These are phyloP conservation scores for Tetrax tetrax DNA, from an alignment of 2,113 vertebrate species.

Conservation along the genomic window DNA sequence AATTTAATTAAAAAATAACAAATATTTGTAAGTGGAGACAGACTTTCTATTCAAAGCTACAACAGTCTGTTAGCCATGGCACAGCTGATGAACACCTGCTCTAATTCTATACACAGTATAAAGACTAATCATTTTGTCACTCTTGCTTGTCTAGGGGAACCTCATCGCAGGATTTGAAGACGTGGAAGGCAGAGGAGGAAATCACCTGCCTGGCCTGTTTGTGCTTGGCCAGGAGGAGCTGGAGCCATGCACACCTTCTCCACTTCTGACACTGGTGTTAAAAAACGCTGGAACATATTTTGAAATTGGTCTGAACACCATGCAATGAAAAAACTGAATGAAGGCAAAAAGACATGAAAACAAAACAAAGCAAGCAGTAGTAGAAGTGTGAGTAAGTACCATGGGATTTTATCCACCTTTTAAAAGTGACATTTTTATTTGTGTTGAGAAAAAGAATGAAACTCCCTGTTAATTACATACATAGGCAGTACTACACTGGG, in stretches of 20 bases:
- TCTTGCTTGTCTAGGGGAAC: background rate
- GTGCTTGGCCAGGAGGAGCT: background rate
- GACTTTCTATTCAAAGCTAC: slow-evolving; percentile 14
- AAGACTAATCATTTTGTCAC: slow-evolving; percentile 9
- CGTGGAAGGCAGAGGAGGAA: background rate
- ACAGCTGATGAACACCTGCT: slow-evolving; percentile 50
- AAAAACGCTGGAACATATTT: background rate
- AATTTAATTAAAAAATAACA: slow-evolving; percentile 45
- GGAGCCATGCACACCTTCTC: background rate
- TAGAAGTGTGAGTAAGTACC: background rate
- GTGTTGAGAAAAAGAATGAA: background rate
- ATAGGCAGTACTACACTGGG: background rate
- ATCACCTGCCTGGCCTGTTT: background rate
- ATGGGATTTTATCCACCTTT: background rate
- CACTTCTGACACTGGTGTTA: background rate
- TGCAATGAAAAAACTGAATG: background rate
- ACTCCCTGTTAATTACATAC: background rate
- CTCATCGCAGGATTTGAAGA: background rate
- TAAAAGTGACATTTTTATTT: background rate
- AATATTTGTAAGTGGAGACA: slow-evolving; percentile 27
- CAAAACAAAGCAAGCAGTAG: background rate
- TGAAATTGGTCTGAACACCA: background rate
- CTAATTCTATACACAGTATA: slow-evolving; percentile 26
- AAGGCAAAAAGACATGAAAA: background rate
- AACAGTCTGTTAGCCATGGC: slow-evolving; percentile 4